Conservation (phyloP, 2,113 vertebrate genomes). For the Gallinago jamesoni region DNA sequence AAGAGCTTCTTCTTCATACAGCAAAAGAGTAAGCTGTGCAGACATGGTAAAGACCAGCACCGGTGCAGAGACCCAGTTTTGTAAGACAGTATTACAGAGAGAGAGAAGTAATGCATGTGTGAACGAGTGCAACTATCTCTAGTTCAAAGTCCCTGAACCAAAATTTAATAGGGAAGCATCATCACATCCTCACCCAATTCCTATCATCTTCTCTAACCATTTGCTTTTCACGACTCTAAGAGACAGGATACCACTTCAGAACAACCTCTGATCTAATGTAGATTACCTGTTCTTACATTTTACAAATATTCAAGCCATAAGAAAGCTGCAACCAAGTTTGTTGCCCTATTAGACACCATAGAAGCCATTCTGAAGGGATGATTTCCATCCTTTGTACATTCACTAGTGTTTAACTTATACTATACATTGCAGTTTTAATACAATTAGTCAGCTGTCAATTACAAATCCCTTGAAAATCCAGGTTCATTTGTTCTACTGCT, state of each 20-base stretch:
- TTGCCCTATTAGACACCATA: neutral
- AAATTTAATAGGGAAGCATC: neutral
- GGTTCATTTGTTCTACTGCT: neutral
- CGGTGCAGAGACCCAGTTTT: neutral
- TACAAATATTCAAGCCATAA: neutral
- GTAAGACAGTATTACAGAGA: neutral
- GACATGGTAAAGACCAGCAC: fast-evolving
- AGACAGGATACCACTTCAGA: neutral
- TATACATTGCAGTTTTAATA: neutral
- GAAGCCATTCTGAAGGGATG: neutral
- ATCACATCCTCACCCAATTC: neutral
- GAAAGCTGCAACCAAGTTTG: neutral
- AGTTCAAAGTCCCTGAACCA: neutral
- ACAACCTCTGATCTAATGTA: neutral
- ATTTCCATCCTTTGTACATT: neutral
- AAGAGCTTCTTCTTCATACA: neutral
- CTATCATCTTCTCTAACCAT: neutral
- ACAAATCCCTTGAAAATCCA: neutral
- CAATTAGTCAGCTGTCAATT: neutral
- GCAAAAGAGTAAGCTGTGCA: neutral
- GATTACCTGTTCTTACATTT: neutral
- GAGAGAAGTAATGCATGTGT: neutral
- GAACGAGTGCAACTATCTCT: neutral
- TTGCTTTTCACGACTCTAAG: neutral
- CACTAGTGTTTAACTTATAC: neutral